These are phyloP conservation scores for Catostomus latipinnis DNA, from an alignment of 2,797 vertebrate genomes.

Conservation along the genomic window DNA sequence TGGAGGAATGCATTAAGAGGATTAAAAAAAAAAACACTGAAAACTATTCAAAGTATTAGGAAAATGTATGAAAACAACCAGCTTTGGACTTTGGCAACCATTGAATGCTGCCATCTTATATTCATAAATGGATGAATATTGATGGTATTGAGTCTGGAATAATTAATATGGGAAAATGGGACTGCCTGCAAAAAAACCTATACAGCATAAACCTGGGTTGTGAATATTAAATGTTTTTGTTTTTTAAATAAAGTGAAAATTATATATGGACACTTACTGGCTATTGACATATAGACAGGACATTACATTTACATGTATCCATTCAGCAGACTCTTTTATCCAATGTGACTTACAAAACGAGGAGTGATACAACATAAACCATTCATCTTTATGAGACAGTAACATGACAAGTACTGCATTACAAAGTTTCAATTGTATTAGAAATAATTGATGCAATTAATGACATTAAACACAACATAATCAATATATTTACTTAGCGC, in stretches of 20 bases:
- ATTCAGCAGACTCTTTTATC: no score
- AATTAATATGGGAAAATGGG: neutral
- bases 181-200: neutral
- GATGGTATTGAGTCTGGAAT: neutral
- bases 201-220: neutral
- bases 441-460: no score
- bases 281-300: neutral
- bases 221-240: slow-evolving; percentile 8
- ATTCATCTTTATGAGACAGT: no score
- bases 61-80: neutral
- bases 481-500: neutral
- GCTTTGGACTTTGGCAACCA: neutral
- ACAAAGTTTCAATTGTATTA: no score
- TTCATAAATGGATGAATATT: neutral
- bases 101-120: slow-evolving; percentile 22
- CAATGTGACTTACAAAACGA: no score
- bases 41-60: neutral
- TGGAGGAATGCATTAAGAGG: neutral
- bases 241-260: neutral
- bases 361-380: no score
- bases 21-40: neutral
- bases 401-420: no score
- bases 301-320: no score
- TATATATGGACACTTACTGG: neutral
- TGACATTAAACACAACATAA: neutral